Evolutionary conservation across 2,113 vertebrate genomes (phyloP).

Genomic region (Gymnobelideus leadbeateri): DNA sequence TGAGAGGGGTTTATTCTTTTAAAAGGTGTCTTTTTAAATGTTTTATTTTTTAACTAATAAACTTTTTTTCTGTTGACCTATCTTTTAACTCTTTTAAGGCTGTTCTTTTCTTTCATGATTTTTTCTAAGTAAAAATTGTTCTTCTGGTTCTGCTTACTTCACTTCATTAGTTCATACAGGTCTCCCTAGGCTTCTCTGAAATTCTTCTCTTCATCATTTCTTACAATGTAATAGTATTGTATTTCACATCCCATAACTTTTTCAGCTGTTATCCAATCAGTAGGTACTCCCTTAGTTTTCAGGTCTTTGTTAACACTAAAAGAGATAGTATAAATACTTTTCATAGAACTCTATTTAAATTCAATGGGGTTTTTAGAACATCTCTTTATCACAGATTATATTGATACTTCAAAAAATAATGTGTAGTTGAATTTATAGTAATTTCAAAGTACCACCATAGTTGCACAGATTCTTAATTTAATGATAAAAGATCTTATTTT

Average conservation of each 20-base stretch:
- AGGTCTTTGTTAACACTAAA: no score
- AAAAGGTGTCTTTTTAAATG: not conserved
- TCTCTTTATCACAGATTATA: no score
- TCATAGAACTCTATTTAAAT: no score
- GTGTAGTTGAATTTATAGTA: no score
- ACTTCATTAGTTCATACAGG: not conserved
- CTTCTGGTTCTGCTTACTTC: not conserved
- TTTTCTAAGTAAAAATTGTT: not conserved
- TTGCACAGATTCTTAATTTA: slow-evolving; percentile 30
- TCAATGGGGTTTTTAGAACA: no score
- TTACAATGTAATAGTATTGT: not conserved
- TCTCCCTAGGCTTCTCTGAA: not conserved
- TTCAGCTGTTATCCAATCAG: no score
- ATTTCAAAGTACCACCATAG: not conserved
- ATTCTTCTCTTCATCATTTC: not conserved
- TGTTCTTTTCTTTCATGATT: not conserved
- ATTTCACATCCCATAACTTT: no score
- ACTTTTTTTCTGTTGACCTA: not conserved
- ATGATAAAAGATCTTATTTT: not conserved
- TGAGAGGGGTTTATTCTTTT: not conserved
- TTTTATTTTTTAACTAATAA: not conserved
- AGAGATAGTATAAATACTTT: no score
- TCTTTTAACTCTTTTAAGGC: not conserved
- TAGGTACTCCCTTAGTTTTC: no score
- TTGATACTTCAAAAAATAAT: no score